These are phyloP conservation scores for Elegia similella DNA, from an alignment of 2,888 invertebrate species.

Conservation along the genomic window DNA sequence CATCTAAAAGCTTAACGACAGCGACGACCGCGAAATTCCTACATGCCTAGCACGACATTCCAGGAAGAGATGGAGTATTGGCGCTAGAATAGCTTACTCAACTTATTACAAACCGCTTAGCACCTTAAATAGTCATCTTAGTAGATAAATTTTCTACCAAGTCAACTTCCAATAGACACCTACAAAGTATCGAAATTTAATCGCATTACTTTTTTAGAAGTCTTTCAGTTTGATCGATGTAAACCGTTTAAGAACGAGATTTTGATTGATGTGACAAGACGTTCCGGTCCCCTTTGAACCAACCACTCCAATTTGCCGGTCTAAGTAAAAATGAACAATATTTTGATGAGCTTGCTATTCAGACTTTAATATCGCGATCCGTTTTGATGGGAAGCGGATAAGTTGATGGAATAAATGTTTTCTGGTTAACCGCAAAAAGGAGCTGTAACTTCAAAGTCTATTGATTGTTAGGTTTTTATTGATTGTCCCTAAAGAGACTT, in stretches of 20 bases:
- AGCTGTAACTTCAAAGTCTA: not conserved
- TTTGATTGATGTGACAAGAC: conserved; percentile 61
- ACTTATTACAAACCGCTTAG: no score
- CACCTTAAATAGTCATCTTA: no score
- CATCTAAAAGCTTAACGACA: no score
- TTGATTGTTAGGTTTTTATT: not conserved
- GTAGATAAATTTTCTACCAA: not conserved
- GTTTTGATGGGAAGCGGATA: not conserved
- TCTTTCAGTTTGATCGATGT: conserved; percentile 49
- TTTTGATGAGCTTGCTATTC: not conserved
- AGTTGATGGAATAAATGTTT: not conserved
- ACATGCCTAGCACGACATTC: no score
- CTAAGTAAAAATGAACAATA: conserved; percentile 10
- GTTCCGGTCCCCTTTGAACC: conserved; percentile 11
- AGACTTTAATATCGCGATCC: not conserved
- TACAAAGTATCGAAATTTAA: conserved; percentile 5
- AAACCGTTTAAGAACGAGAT: conserved; percentile 46
- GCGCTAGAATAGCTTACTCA: no score
- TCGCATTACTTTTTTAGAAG: conserved; percentile 28
- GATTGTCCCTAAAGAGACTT: no score
- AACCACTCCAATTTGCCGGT: conserved; percentile 11
- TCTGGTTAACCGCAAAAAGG: not conserved
- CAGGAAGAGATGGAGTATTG: no score
- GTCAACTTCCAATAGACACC: not conserved
- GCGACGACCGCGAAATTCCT: no score